Evolutionary conservation across 2,113 vertebrate species (phyloP), one percentile per base, ranked within the genome.

Genomic region (Porphyrio hochstetteri): DNA sequence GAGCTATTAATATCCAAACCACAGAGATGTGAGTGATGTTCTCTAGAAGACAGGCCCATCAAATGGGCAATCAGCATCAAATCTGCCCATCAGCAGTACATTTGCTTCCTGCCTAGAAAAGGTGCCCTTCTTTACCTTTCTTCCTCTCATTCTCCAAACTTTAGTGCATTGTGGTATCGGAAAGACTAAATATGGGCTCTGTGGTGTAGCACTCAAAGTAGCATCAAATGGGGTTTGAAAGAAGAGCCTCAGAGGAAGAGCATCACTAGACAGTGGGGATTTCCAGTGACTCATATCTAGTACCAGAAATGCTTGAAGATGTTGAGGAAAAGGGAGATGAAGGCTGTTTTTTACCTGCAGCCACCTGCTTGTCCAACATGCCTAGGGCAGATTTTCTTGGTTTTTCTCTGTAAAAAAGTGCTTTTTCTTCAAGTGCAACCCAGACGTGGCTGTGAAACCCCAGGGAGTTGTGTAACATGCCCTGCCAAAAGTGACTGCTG

Each of bases 251-350:
- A 0, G 76, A 81, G 65, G 77, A 92, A 70, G 70, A 76, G 36
- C 21, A 48, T 76, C 2, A 0, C 44, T 64, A 91, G 86, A 82
- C 86, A 69, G 68, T 5, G 96, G 96, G 96, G 94, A 92, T 96
- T 97, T 97, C 96, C 95, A 96, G 86, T 96, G 96, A 97, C 88
- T 94, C 95, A 96, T 36, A 29, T 36, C 74, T 91, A 56, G 70
- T 82, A 68, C 65, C 93, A 92, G 80, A 96, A 92, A 61, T 5
- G 36, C 65, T 87, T 52, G 28, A 75, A 72, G 90, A 55, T 84
- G 61, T 74, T 96, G 95, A 96, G 72, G 93, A 92, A 94, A 90
- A 83, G 16, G 40, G 50, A 93, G 74, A 21, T 2, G 1, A 63
- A 74, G 68, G 38, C 50, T 87, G 84, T 50, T 65, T 94, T 95